These are phyloP conservation scores for Bombus consobrinus DNA, from an alignment of 1,140 invertebrate genomes.

Conservation along the genomic window DNA sequence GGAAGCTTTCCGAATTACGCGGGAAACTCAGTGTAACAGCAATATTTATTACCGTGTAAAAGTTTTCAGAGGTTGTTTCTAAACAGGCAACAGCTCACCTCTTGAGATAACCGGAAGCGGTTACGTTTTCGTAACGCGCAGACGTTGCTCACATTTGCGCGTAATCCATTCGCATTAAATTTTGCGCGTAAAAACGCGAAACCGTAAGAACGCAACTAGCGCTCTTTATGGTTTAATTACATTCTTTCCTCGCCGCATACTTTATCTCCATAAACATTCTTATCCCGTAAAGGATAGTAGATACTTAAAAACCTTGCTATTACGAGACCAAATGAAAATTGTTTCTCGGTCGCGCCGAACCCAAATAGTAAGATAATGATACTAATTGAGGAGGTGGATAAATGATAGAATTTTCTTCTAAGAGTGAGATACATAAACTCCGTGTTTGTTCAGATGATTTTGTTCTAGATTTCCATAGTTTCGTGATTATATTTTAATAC, in stretches of 20 bases:
- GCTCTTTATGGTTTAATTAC: slow-evolving; percentile 21
- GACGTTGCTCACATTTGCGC: not conserved
- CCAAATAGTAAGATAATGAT: not conserved
- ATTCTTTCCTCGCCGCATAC: not conserved
- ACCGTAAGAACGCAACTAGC: not conserved
- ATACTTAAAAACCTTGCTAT: not conserved
- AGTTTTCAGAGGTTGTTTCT: not conserved
- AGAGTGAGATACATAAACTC: not conserved
- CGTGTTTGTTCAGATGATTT: no score
- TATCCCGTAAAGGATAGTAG: not conserved
- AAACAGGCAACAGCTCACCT: not conserved
- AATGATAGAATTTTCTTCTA: not conserved
- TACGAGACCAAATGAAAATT: not conserved
- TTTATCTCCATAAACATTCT: slow-evolving; percentile 9
- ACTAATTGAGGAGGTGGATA: not conserved
- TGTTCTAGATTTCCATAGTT: no score
- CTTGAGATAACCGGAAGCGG: not conserved
- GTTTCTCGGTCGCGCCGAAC: not conserved
- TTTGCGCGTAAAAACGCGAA: slow-evolving; percentile 17
- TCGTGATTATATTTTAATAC: no score
- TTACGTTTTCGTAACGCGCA: not conserved
- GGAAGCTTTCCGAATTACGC: slow-evolving; percentile 12
- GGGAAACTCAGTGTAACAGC: slow-evolving; percentile 1
- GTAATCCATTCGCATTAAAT: slow-evolving; percentile 26
- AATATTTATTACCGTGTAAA: slow-evolving; percentile 19